A percentile compares a stretch with the other conserved stretches of the same genome.
Evolutionary conservation across 1,140 invertebrate genomes (phyloP).

Genomic region (Cyclina sinensis): DNA sequence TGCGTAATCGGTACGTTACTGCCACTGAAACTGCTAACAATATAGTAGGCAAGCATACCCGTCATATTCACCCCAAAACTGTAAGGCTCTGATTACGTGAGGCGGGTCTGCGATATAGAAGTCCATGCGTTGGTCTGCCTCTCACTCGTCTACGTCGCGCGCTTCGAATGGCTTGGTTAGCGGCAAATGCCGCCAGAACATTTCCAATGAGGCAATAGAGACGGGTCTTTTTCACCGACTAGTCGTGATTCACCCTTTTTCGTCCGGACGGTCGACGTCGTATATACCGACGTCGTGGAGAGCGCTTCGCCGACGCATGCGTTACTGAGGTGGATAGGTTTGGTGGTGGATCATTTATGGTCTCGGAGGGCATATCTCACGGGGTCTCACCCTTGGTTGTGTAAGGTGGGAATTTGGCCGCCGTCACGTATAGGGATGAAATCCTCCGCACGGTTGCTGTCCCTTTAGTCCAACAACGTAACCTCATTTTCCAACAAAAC

Average conservation of each 20-base stretch:
- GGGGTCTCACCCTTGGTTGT: slow-evolving; percentile 32
- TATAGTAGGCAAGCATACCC: slow-evolving; percentile 1
- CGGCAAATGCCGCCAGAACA: slow-evolving; percentile 14
- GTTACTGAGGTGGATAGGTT: slow-evolving; percentile 2
- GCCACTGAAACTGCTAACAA: slow-evolving; percentile 18
- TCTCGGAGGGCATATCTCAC: slow-evolving; percentile 18
- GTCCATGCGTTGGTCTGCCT: neutral
- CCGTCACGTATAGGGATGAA: too few species aligned
- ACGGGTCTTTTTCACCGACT: slow-evolving; percentile 34
- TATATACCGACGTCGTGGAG: slow-evolving; percentile 1
- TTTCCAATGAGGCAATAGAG: slow-evolving; percentile 28
- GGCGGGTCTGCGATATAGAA: neutral
- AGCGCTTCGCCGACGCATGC: slow-evolving; percentile 41
- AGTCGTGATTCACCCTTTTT: too few species aligned
- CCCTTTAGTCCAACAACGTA: slow-evolving; percentile 16
- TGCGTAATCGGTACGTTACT: slow-evolving; percentile 21
- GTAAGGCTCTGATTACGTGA: slow-evolving; percentile 26
- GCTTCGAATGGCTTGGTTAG: slow-evolving; percentile 8
- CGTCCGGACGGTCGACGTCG: slow-evolving; percentile 15
- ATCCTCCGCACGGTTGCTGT: neutral
- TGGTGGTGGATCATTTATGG: slow-evolving; percentile 19
- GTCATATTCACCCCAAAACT: slow-evolving; percentile 11
- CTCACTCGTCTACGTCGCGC: slow-evolving; percentile 18
- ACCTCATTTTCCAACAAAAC: slow-evolving; percentile 20
- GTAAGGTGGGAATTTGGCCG: neutral